Base-by-base conservation (phyloP, 1,140 invertebrate genomes). In the Batillaria attramentaria region DNA sequence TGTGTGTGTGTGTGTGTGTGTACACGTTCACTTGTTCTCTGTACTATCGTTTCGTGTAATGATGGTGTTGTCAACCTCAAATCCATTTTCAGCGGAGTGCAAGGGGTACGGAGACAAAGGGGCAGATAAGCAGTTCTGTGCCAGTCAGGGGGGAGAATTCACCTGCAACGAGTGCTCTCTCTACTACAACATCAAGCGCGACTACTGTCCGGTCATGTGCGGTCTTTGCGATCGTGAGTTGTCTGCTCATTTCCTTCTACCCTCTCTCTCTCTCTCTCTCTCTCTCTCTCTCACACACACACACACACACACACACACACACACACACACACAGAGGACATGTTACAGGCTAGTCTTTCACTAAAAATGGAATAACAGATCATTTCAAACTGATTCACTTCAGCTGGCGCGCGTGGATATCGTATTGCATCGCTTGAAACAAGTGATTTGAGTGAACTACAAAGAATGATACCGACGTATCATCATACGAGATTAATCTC, bases 121-220 rank as follows among this genome's bases (percentile, higher is more conserved):
- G 5, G 60, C 68, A 20, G 86, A 87, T 42, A 82, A 82, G 57
- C 24, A 62, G 0, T 62, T 57, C 43, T 87, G 86, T 68, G 81
- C 78, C 13, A 83, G 79, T 41, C 72, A 81, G 37, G 84, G 84
- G 13, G 86, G 86, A 24, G 75, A 80, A 16, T 66, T 86, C 18
- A 74, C 77, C 16, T 87, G 86, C 42, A 72, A 28, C 1, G 83
- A 87, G 41, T 87, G 86, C 73, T 74, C 79, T 2, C 65, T 75
- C 8, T 87, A 80, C 65, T 87, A 75, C 73, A 86, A 86, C 78
- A 82, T 87, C 31, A 86, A 86, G 74, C 72, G 72, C 72, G 85
- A 87, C 54, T 84, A 85, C 80, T 87, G 86, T 65, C 86, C 86
- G 1, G 85, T 87, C 35, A 86, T 86, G 86, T 87, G 86, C 68